Percentiles rank a stretch among this genome's conserved stretches.
phyloP scores from a whole-genome alignment of 2,797 vertebrate species.

The Australoheros facetus region DNA sequence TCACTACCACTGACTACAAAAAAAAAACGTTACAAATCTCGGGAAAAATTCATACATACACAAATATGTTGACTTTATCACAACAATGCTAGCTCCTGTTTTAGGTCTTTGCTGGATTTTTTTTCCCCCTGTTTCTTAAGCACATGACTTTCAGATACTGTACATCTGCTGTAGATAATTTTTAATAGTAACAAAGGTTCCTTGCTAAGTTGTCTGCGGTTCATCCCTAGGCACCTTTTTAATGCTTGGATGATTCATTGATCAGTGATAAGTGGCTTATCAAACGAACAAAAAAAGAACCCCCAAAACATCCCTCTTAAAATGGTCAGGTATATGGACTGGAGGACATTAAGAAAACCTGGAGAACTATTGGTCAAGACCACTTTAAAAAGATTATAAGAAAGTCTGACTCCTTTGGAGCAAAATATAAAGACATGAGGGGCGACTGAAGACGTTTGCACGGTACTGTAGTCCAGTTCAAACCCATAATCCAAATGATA shows the following conservation, averaged over 20 bases:
- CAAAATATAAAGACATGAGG: not conserved
- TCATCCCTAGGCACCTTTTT: not conserved
- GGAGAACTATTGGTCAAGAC: not conserved
- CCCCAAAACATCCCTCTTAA: not conserved
- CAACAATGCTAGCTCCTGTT: fast-evolving
- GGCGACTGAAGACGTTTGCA: not conserved
- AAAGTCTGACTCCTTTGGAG: not conserved
- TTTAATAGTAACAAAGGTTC: not conserved
- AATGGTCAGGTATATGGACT: too few relatives aligned
- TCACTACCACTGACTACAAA: not conserved
- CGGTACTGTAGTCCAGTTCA: not conserved
- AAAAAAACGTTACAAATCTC: fast-evolving
- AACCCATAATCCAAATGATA: not conserved
- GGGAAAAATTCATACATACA: fast-evolving
- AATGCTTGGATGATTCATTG: not conserved
- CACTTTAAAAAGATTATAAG: not conserved
- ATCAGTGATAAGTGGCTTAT: not conserved
- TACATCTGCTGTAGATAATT: not conserved
- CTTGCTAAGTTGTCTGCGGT: not conserved
- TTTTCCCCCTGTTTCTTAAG: not conserved
- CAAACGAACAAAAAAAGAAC: not conserved
- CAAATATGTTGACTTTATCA: not conserved
- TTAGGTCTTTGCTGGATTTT: not conserved
- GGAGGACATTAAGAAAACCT: too few relatives aligned
- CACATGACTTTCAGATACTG: not conserved